Base-by-base conservation (phyloP, 1,140 invertebrate species). In the Neodiprion lecontei region DNA sequence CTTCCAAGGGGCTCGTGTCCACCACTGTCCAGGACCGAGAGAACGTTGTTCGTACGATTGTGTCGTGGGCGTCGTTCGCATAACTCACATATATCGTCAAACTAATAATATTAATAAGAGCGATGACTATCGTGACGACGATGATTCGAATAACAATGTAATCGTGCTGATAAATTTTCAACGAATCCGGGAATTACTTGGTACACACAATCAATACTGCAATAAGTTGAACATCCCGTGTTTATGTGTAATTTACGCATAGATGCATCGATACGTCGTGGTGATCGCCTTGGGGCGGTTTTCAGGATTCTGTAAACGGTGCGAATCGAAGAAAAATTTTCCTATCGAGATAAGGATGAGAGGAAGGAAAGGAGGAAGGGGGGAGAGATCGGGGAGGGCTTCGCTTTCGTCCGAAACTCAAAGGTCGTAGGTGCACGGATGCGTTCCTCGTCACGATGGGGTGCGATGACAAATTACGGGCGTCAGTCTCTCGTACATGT, bases 391-490 rank as follows among this genome's bases (percentile, higher is more conserved):
- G 7, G 53, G 53, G n/a, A 17, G 53, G 53, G 11, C 53, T 61
- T 61, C 11, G 9, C 53, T 61, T 61, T 9, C 53, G 53, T 17
- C 53, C 53, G 53, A 61, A 0, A 61, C 11, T 17, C 0, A 14
- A 61, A 9, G 9, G n/a, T 61, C 53, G 11, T 61, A 61, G 53
- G n/a, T 61, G 11, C n/a, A 7, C 53, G 53, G n/a, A 61, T 61
- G 53, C 53, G 53, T 61, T 61, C 53, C 53, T 61, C 53, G 5
- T 14, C 53, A 61, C 4, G 53, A 61, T 17, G 53, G 53, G 53
- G 53, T 61, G 53, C 53, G 53, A 61, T 61, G 53, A 61, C 53
- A 61, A 61, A 61, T 61, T 61, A 61, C 53, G 53, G n/a, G 53
- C 53, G 53, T 61, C 53, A 61, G 53, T 61, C 53, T 61, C 53